Base-by-base conservation (phyloP, 2,888 invertebrate genomes). In the Polydrusus cervinus region DNA sequence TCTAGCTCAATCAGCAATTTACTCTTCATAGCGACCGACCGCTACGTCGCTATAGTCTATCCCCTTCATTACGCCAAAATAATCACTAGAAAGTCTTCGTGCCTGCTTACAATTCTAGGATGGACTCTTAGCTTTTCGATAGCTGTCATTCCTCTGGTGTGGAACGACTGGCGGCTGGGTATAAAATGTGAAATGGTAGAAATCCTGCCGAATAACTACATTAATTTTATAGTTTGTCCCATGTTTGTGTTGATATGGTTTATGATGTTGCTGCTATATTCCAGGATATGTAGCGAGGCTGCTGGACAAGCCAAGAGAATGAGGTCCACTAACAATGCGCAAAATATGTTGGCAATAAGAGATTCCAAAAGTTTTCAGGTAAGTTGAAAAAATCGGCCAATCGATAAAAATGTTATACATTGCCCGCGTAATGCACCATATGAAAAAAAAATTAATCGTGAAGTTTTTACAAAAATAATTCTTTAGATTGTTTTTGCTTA, bases 321-420 rank as follows among this genome's bases (percentile, higher is more conserved):
- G 86, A 89, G 92, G 51, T 90, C 90, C 76, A 89, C 90, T 81
- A 90, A 89, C 57, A 91, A 90, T 83, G 89, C 89, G 79, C 81
- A 84, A 72, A 86, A 89, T 9, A 89, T 90, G 14, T 89, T 89
- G 75, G 90, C 78, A 34, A 79, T 84, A 55, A 83, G 83, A 65
- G 93, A 94, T 84, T 92, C 93, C 89, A 94, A 93, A 88, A 93
- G 93, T 78, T 91, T 94, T 78, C 94, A 94, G 91, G 94, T 93
- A 85, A 75, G 77, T 72, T 60, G 13, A 43, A 25, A 20, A 43
- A 25, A 25, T 5, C 1, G 25, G 25, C 5, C 13, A 3, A n/a
- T n/a, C 45, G 6, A 45, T 45, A 25, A 25, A 25, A 25, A 25
- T 13, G 13, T 40, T 6, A n/a, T n/a, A n/a, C n/a, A n/a, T n/a